A percentile compares a stretch with the other conserved stretches of the same genome.
phyloP scores from a whole-genome alignment of 2,113 vertebrate genomes.

The Ondatra zibethicus region DNA sequence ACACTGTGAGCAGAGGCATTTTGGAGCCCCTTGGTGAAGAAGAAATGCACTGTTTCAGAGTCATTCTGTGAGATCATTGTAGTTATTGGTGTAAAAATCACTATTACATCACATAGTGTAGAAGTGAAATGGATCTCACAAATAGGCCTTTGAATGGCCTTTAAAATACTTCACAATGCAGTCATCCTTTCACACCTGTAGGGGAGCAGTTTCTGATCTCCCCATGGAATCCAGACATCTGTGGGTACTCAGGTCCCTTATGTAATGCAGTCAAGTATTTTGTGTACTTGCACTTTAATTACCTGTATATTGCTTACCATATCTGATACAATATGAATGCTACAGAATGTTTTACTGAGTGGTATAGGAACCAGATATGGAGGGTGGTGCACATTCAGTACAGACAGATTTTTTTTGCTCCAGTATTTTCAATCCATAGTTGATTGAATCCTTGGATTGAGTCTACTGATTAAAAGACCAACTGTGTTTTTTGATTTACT shows the following conservation, averaged over 20 bases:
- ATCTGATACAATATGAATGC: neutral
- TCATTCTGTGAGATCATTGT: neutral
- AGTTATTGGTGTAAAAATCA: neutral
- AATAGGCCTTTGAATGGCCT: neutral
- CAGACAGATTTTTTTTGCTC: neutral
- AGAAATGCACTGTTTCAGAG: constrained; percentile 17
- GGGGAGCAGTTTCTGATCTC: neutral
- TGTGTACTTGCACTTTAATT: neutral
- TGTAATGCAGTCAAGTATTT: no score
- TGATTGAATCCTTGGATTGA: neutral
- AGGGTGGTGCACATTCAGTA: neutral
- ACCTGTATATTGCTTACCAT: neutral
- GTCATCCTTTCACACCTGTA: neutral
- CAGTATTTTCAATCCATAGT: neutral
- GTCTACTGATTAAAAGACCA: neutral
- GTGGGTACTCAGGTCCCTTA: neutral
- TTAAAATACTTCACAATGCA: neutral
- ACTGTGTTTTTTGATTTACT: constrained; percentile 22
- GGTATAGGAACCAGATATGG: neutral
- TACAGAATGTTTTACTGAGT: neutral
- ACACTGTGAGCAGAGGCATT: neutral
- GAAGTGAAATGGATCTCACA: neutral
- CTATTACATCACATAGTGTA: neutral
- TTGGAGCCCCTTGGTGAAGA: constrained; percentile 25
- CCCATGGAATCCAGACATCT: neutral